A percentile compares a stretch with the other conserved stretches of the same genome.
Evolutionary conservation across 1,140 invertebrate species (phyloP).

Genomic region (Nephotettix cincticeps): DNA sequence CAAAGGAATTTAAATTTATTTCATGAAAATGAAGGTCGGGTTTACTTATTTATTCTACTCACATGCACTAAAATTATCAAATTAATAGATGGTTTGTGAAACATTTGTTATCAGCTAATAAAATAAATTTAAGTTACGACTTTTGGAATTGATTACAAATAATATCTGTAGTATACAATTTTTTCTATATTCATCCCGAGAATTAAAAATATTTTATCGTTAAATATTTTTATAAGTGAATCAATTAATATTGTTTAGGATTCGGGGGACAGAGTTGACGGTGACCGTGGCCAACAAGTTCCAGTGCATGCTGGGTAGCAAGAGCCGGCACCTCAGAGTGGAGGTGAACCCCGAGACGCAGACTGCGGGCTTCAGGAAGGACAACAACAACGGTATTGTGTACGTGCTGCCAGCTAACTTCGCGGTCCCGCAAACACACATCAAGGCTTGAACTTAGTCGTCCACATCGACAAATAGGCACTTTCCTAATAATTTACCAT

Average conservation of each 20-base stretch:
- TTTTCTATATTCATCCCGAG: neutral
- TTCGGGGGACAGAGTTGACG: constrained; percentile 58
- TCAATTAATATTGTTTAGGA: constrained; percentile 47
- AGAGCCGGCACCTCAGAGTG: constrained; percentile 60
- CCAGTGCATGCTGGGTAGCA: constrained; percentile 73
- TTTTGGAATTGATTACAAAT: neutral
- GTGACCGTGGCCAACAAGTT: constrained; percentile 63
- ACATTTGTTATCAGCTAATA: neutral
- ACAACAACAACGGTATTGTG: constrained; percentile 51
- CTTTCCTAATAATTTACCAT: too few relatives aligned
- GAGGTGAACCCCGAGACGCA: constrained; percentile 59
- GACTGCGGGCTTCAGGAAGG: constrained; percentile 61
- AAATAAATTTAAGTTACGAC: neutral
- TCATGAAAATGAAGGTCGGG: too few relatives aligned
- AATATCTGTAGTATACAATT: neutral
- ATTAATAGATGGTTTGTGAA: neutral
- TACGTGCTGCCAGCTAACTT: constrained; percentile 55
- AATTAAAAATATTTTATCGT: neutral
- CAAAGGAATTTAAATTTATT: too few relatives aligned
- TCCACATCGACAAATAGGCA: too few relatives aligned
- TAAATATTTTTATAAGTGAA: neutral
- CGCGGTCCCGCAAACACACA: constrained; percentile 33
- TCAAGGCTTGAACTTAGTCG: too few relatives aligned
- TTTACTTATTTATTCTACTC: neutral
- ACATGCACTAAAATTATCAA: too few relatives aligned